Conservation (phyloP, 2,888 invertebrate genomes). For the Ochropleura plecta region DNA sequence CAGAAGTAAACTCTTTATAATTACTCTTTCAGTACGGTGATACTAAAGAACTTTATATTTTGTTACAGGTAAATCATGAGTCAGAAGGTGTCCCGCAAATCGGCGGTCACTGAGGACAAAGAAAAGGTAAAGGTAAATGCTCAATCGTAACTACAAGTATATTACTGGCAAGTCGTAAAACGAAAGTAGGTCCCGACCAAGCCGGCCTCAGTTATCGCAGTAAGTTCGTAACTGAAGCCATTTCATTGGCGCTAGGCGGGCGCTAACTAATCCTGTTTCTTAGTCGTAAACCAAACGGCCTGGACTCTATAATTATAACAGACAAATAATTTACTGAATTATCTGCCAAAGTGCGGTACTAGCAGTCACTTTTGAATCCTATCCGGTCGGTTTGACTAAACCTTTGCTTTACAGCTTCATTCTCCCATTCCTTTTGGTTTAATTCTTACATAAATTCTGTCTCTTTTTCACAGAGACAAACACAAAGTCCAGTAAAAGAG, state of each 20-base stretch:
- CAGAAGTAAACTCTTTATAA: not conserved
- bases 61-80: constrained; percentile 85
- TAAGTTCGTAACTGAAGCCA: constrained; percentile 24
- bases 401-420: not conserved
- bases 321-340: not conserved
- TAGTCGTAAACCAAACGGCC: not conserved
- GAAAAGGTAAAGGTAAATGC: constrained; percentile 76
- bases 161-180: not conserved
- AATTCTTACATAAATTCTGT: not conserved
- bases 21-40: not conserved
- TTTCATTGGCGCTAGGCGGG: not conserved
- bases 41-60: constrained; percentile 41
- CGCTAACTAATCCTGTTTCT: constrained; percentile 2
- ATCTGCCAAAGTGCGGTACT: not conserved
- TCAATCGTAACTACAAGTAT: constrained; percentile 3
- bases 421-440: not conserved
- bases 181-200: not conserved
- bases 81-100: constrained; percentile 83
- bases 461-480: constrained; percentile 72
- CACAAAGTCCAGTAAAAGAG: constrained; percentile 84
- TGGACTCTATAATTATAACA: not conserved
- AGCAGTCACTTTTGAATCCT: not conserved
- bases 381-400: not conserved
- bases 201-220: not conserved
- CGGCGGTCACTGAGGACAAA: constrained; percentile 82